Base-by-base conservation (phyloP, 2,888 invertebrate species). In the Diaphora mendica region DNA sequence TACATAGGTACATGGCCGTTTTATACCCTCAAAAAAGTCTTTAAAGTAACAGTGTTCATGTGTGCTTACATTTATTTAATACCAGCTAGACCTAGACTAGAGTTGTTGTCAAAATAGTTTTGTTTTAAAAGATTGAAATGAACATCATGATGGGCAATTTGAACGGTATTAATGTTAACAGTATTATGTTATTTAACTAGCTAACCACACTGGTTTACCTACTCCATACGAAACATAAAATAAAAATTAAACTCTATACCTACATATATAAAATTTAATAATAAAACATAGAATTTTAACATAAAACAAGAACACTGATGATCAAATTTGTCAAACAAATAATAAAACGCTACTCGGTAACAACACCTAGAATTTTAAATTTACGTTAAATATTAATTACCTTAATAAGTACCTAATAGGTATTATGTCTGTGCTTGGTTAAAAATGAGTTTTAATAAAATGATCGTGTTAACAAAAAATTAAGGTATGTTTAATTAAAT, bases 121-220 rank as follows among this genome's bases (percentile, higher is more conserved):
- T 9, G 20, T 23, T 51, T 51, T 7, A 23, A 8, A 51, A 51
- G 17, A 23, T 8, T 51, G 23, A 9, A 23, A 7, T 35, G 4
- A 5, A 5, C 7, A 35, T 35, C 7, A 35, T 35, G 35, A 35
- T 35, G 35, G 3, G 35, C 7, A 35, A 35, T 35, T 35, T 35
- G 7, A 35, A 35, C 35, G 35, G 35, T 35, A 35, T n/a, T n/a
- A n/a, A n/a, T n/a, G n/a, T n/a, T n/a, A n/a, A n/a, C n/a, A n/a
- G n/a, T n/a, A n/a, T n/a, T n/a, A n/a, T n/a, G n/a, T n/a, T 35
- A 30, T 62, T 62, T 62, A 5, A 7, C 30, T 62, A 62, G 17
- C 30, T 62, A 62, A 30, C 30, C 62, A 62, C 62, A 62, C 62
- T 62, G 62, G 62, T 62, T 62, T 62, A n/a, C n/a, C n/a, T n/a